These are phyloP conservation scores for Macrotrachela quadricornifera DNA, from an alignment of 1,140 invertebrate genomes.

Conservation along the genomic window DNA sequence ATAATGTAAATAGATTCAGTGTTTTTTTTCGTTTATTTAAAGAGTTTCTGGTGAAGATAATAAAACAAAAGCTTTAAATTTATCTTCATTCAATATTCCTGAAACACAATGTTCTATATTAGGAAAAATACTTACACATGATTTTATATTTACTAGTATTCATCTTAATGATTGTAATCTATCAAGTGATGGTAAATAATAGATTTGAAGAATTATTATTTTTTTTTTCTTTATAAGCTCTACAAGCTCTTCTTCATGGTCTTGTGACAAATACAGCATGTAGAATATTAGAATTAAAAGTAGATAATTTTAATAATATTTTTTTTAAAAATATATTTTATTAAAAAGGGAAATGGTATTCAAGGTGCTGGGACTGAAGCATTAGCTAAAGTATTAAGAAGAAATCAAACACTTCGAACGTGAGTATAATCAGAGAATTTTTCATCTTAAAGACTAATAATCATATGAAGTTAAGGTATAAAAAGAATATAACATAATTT, in stretches of 20 bases:
- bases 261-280: conserved; percentile 1
- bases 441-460: conserved; percentile 5
- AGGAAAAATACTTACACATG: conserved; percentile 19
- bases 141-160: conserved; percentile 19
- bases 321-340: conserved; percentile 5
- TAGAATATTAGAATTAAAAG: not conserved
- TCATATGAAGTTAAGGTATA: too few species aligned
- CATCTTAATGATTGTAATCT: conserved; percentile 27
- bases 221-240: conserved; percentile 1
- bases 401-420: conserved; percentile 21
- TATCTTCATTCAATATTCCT: conserved; percentile 22
- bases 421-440: conserved; percentile 9
- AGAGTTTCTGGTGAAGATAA: not conserved
- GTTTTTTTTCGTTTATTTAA: too few species aligned
- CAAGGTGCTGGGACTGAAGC: conserved; percentile 20
- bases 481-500: too few species aligned
- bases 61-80: conserved; percentile 12
- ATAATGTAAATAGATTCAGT: too few species aligned
- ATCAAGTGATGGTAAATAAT: conserved; percentile 20
- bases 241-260: not conserved
- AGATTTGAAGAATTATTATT: not conserved
- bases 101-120: conserved; percentile 24
- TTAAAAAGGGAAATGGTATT: conserved; percentile 25
- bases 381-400: conserved; percentile 20
- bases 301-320: not conserved